Evolutionary conservation across 53 echinoderm and acorn worm species (phyloP), one percentile per base, ranked within the genome.

Genomic region (Antedon mediterranea): DNA sequence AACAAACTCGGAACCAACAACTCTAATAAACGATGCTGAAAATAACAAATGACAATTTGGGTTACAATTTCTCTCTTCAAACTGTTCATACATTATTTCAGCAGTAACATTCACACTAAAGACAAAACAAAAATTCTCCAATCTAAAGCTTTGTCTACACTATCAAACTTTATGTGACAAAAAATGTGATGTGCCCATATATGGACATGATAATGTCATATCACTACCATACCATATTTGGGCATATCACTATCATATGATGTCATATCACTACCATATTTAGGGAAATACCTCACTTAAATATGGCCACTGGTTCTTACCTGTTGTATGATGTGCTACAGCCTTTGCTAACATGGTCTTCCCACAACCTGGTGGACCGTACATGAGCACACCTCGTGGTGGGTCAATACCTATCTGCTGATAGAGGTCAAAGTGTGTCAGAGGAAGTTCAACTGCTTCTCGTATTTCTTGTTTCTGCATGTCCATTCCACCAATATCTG

Each of bases 401-500:
- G 97, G 97, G 43, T 95, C 97, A 29, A 95, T 95, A 29, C 92
- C 97, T 32, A 95, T 95, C 85, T 95, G 97, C 71, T 95, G 89
- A 76, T 95, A 95, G 75, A 92, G 82, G 79, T 88, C 97, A 80
- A 89, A 91, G 87, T 95, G 92, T 0, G 89, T 95, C 41, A 92
- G 80, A 27, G 95, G 92, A 18, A 95, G 89, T 75, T 95, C 91
- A 28, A 95, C 92, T 4, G 95, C 95, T 71, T 95, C 95, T 32
- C 92, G 44, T 32, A 95, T 91, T 83, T 95, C 95, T 34, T 94
- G 97, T 43, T 92, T 92, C 86, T 95, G 91, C 86, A 94, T 89
- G 89, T 95, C 97, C 97, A 95, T 95, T n/a, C 97, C 97, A 13
- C 97, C 97, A 43, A 95, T 95, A 84, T 95, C 97, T 33, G 97